Conservation (phyloP, 2,113 vertebrate species). For the Galemys pyrenaicus region DNA sequence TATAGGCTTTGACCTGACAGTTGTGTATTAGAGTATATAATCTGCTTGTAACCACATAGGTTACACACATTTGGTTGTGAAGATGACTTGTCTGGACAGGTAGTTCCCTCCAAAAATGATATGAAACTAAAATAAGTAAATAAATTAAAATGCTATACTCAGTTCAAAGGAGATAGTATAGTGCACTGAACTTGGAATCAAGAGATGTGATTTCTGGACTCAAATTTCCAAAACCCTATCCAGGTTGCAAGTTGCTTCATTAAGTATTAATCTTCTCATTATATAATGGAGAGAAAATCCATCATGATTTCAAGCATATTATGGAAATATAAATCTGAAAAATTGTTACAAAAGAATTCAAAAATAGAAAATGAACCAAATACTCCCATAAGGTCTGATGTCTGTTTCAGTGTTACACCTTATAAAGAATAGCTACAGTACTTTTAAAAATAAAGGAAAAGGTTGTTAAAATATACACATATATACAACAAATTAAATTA, state of each 20-base stretch:
- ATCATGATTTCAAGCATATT: constrained; percentile 27
- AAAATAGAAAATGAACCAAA: constrained; percentile 37
- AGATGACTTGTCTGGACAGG: background rate
- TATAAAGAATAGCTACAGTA: background rate
- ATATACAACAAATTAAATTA: constrained; percentile 22
- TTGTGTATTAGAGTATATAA: background rate
- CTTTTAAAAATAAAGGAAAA: constrained; percentile 3
- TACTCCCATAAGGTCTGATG: constrained; percentile 6
- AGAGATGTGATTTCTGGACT: constrained; percentile 43
- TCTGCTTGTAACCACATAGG: background rate
- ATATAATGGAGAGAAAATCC: background rate
- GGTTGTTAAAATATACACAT: too few relatives aligned
- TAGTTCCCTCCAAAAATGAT: constrained; percentile 11
- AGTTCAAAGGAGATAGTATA: constrained; percentile 7
- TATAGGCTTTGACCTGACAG: background rate
- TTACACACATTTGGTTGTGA: constrained; percentile 4
- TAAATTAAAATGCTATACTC: background rate
- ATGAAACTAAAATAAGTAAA: background rate
- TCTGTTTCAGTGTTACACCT: background rate
- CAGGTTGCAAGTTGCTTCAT: constrained; percentile 29
- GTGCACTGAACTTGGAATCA: background rate
- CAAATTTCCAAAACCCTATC: constrained; percentile 31
- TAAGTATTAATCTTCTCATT: constrained; percentile 58
- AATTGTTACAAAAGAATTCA: background rate
- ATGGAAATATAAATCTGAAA: constrained; percentile 29